These are phyloP conservation scores for Choristoneura fumiferana DNA, from an alignment of 1,140 invertebrate species.

Conservation along the genomic window DNA sequence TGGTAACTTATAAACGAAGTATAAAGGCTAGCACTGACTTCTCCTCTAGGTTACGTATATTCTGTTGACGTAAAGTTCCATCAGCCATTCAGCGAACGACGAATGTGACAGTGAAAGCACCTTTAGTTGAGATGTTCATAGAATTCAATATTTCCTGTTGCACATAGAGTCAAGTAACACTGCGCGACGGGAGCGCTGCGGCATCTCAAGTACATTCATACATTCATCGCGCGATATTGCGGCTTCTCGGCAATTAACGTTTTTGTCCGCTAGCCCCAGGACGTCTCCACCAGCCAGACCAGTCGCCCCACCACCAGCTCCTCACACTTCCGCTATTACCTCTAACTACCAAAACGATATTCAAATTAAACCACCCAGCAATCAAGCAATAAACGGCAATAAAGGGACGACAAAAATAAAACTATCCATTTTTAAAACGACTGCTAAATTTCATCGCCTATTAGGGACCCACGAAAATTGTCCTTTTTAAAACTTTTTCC, in stretches of 20 bases:
- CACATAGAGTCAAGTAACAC: neutral
- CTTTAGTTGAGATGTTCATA: neutral
- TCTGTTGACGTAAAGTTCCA: no score
- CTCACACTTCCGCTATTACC: slow-evolving; percentile 22
- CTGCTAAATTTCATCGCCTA: slow-evolving; percentile 64
- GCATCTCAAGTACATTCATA: no score
- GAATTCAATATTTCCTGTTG: neutral
- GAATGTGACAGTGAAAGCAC: no score
- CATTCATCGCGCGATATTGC: neutral
- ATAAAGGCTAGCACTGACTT: no score
- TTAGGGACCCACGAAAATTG: slow-evolving; percentile 65
- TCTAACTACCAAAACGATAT: slow-evolving; percentile 24
- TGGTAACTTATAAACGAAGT: no score
- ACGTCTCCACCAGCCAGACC: neutral
- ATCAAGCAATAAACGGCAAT: slow-evolving; percentile 36
- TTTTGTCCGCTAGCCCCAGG: neutral
- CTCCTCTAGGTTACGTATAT: no score
- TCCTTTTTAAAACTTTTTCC: slow-evolving; percentile 64
- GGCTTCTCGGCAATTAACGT: neutral
- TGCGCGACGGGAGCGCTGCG: no score
- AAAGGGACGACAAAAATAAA: slow-evolving; percentile 45
- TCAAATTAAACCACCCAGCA: slow-evolving; percentile 38
- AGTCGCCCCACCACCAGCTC: neutral
- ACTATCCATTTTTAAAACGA: slow-evolving; percentile 57
- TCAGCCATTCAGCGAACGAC: no score